These are phyloP conservation scores for Balearica regulorum DNA, from an alignment of 2,797 vertebrate species.

Conservation along the genomic window DNA sequence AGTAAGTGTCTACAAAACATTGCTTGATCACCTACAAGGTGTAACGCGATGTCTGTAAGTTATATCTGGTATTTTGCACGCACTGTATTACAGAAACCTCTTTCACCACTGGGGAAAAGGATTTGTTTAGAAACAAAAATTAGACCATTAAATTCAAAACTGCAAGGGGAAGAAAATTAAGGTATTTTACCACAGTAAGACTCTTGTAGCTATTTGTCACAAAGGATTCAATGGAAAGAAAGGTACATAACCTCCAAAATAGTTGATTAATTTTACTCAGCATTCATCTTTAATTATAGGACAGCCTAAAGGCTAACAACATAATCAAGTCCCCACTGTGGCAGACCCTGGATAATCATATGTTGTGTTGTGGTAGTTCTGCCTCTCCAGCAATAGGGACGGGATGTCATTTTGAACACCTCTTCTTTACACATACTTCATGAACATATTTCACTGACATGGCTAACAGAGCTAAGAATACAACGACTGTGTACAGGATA, in stretches of 20 bases:
- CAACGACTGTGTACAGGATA: neutral
- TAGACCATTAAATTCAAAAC: neutral
- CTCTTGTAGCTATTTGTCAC: neutral
- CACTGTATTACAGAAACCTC: neutral
- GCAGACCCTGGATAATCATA: neutral
- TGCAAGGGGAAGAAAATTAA: neutral
- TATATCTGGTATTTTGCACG: neutral
- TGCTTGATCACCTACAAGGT: neutral
- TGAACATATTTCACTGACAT: fast-evolving
- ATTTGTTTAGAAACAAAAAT: too few relatives aligned
- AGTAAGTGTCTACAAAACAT: neutral
- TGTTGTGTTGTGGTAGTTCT: neutral
- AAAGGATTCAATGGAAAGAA: neutral
- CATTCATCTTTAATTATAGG: neutral
- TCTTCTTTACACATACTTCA: neutral
- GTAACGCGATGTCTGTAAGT: neutral
- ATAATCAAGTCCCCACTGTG: neutral
- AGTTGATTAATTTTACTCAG: neutral
- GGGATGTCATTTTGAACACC: neutral
- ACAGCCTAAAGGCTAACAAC: neutral
- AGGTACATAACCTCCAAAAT: neutral
- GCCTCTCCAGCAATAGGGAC: neutral
- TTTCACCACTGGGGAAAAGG: neutral
- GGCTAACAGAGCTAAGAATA: neutral
- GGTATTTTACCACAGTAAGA: neutral